Percentiles rank a stretch among this genome's conserved stretches.
These are phyloP conservation scores for Masnerella sp. DNA, from an alignment of 2,888 invertebrate genomes.

Conservation along the genomic window DNA sequence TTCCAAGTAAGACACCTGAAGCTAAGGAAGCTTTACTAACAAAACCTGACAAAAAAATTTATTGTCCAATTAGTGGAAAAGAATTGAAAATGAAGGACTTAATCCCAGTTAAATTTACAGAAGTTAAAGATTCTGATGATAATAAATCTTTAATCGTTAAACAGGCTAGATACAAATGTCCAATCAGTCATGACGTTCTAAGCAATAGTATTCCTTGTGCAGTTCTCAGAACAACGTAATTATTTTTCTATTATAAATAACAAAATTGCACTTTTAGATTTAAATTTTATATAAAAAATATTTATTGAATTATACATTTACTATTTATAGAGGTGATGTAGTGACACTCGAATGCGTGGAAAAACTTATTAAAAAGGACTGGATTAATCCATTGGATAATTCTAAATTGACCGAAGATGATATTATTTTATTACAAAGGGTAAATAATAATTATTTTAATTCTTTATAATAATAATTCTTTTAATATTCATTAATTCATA, in stretches of 20 bases:
- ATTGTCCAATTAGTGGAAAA: slow-evolving; percentile 91
- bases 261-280: too few species aligned
- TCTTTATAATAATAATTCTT: background rate
- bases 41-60: slow-evolving; percentile 88
- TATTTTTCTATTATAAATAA: slow-evolving; percentile 53
- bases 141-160: slow-evolving; percentile 92
- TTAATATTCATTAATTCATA: too few species aligned
- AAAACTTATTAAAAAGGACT: slow-evolving; percentile 96
- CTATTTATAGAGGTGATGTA: slow-evolving; percentile 93
- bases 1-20: slow-evolving; percentile 94
- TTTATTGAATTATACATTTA: too few species aligned
- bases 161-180: slow-evolving; percentile 97
- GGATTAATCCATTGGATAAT: slow-evolving; percentile 95
- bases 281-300: slow-evolving; percentile 19
- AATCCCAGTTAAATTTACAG: slow-evolving; percentile 94
- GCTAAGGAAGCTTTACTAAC: slow-evolving; percentile 83
- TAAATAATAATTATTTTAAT: slow-evolving; percentile 73
- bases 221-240: slow-evolving; percentile 92
- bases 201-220: slow-evolving; percentile 97
- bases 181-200: slow-evolving; percentile 96
- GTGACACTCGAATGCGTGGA: slow-evolving; percentile 98
- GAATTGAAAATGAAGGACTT: slow-evolving; percentile 95
- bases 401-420: slow-evolving; percentile 92
- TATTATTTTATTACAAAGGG: slow-evolving; percentile 93
- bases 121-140: slow-evolving; percentile 91